Conservation (phyloP, 2,888 invertebrate species). For the Cheilosia scutellata region DNA sequence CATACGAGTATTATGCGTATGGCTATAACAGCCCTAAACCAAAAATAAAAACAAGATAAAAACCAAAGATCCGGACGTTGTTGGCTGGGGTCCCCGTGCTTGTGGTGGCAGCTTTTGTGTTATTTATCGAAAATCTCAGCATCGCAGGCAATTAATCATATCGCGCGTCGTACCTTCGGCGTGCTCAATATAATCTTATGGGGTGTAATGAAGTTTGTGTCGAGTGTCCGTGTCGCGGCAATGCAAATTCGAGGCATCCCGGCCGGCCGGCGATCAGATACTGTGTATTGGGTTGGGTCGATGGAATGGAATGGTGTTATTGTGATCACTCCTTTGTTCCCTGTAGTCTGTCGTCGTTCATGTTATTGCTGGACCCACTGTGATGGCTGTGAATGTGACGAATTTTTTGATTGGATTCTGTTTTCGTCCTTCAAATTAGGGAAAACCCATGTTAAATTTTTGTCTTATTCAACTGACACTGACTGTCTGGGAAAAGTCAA, state of each 20-base stretch:
- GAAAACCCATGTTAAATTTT: slow-evolving; percentile 33
- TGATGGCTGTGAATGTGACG: slow-evolving; percentile 66
- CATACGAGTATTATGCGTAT: slow-evolving; percentile 16
- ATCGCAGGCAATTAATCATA: slow-evolving; percentile 75
- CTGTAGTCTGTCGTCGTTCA: slow-evolving; percentile 2
- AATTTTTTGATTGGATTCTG: slow-evolving; percentile 71
- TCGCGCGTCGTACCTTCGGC: slow-evolving; percentile 71
- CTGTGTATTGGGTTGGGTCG: slow-evolving; percentile 31
- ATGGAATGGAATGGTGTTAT: slow-evolving; percentile 58
- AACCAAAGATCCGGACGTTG: slow-evolving; percentile 37
- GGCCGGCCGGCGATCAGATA: slow-evolving; percentile 38
- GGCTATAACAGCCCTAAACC: slow-evolving; percentile 38
- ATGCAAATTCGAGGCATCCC: slow-evolving; percentile 66
- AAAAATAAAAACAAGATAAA: slow-evolving; percentile 12
- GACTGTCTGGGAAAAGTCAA: slow-evolving; percentile 31
- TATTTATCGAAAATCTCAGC: slow-evolving; percentile 75
- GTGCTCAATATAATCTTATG: slow-evolving; percentile 58
- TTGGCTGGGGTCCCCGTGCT: slow-evolving; percentile 15
- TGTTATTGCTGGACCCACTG: slow-evolving; percentile 35
- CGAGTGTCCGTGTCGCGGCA: slow-evolving; percentile 43
- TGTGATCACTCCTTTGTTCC: slow-evolving; percentile 65
- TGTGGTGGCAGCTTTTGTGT: slow-evolving; percentile 74
- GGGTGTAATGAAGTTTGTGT: slow-evolving; percentile 67
- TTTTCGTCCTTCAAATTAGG: slow-evolving; percentile 40
- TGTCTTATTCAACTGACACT: slow-evolving; percentile 25